Evolutionary conservation across 2,113 vertebrate genomes (phyloP), one percentile per base, ranked within the genome.

Genomic region (Psammodynastes pulverulentus): DNA sequence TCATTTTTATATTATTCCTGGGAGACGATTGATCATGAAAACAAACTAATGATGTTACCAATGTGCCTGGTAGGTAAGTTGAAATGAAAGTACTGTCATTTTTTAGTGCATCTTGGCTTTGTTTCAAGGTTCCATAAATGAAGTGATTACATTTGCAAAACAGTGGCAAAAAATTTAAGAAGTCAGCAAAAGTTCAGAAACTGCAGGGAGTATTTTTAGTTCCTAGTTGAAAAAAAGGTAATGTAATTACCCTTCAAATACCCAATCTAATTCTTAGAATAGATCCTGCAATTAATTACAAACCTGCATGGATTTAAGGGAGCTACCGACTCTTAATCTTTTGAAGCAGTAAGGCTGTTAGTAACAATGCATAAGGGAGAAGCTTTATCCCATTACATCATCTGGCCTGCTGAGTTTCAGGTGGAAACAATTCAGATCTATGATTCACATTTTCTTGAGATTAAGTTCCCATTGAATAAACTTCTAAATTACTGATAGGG

Each of bases 121-220:
- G 3, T 52, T 84, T 89, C 67, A 89, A 43, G 43, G 19, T 92
- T 92, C 67, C 87, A 92, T 88, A 92, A 84, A 46, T 56, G 67
- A 45, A 54, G 56, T 49, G 45, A 54, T 54, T n/a, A 92, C n/a
- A 43, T 56, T 49, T 56, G 51, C 45, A 58, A 58, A 89, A 79
- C 49, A 54, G 67, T 49, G n/a, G 43, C 67, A 92, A 51, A 45
- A 92, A 89, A 92, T 89, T 49, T 52, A 89, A 89, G 29, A 84
- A 92, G 86, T 92, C 87, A 88, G 91, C 86, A 88, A 89, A 79
- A 92, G 87, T 84, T 89, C 91, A 89, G 51, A 92, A 89, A 89
- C 12, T 19, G 54, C 53, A 89, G 54, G 90, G n/a, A 79, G 26
- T 84, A 92, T 89, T 92, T 89, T 92, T 89, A 89, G 51, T 48